phyloP scores from a whole-genome alignment of 2,113 vertebrate species.

The Ovis canadensis region DNA sequence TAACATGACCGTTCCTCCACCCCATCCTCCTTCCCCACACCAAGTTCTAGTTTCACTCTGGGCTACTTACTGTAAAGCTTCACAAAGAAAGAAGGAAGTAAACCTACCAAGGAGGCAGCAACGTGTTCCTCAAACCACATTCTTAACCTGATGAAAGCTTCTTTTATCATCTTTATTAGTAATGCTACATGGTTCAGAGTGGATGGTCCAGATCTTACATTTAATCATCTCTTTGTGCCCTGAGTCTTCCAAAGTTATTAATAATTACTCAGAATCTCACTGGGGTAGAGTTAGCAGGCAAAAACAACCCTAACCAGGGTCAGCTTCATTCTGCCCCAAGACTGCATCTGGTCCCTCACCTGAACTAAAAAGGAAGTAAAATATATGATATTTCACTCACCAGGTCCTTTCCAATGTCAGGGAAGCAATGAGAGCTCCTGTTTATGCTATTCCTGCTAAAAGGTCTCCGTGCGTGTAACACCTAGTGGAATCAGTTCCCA shows the following conservation, averaged over 20 bases:
- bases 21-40: constrained; percentile 54
- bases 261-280: constrained; percentile 14
- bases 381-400: not conserved
- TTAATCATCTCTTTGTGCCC: not conserved
- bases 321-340: not conserved
- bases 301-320: not conserved
- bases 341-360: not conserved
- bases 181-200: not conserved
- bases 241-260: not conserved
- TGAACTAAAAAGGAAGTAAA: constrained; percentile 22
- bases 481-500: not conserved
- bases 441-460: not conserved
- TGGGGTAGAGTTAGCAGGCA: not conserved
- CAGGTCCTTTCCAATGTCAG: not conserved
- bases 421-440: not conserved
- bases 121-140: constrained; percentile 21
- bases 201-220: not conserved
- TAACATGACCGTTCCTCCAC: constrained; percentile 34
- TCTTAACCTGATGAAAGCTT: constrained; percentile 31
- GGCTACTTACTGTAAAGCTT: not conserved
- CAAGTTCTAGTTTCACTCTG: constrained; percentile 68
- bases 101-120: not conserved
- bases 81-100: constrained; percentile 58
- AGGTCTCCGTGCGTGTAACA: not conserved
- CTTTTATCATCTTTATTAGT: not conserved